phyloP scores from a whole-genome alignment of 1,140 invertebrate genomes.

The Lerema accius region DNA sequence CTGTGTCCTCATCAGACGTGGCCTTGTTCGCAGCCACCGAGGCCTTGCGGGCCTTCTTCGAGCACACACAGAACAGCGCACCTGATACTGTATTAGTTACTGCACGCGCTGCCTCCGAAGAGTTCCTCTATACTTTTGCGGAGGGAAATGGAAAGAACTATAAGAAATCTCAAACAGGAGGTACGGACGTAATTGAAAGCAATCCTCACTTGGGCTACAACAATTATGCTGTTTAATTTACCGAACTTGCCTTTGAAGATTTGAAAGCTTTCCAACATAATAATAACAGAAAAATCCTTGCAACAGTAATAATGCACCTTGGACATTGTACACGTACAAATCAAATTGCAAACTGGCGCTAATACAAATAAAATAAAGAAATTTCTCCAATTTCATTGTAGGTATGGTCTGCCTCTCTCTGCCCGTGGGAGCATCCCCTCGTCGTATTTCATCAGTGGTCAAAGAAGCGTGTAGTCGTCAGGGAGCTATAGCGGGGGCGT shows the following conservation, averaged over 20 bases:
- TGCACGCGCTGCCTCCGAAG: slow-evolving; percentile 77
- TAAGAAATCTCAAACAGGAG: slow-evolving; percentile 77
- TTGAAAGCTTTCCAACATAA: no score
- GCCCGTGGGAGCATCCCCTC: slow-evolving; percentile 80
- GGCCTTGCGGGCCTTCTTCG: slow-evolving; percentile 86
- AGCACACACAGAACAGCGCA: slow-evolving; percentile 76
- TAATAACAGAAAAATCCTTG: no score
- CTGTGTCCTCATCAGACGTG: slow-evolving; percentile 87
- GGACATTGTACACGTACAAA: no score
- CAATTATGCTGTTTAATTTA: no score
- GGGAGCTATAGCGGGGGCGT: slow-evolving; percentile 87
- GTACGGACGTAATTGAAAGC: no score
- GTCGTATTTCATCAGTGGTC: slow-evolving; percentile 84
- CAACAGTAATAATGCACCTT: not conserved
- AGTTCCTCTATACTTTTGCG: slow-evolving; percentile 77
- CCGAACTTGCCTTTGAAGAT: no score
- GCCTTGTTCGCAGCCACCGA: slow-evolving; percentile 85
- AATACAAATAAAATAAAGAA: no score
- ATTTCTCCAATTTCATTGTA: slow-evolving; percentile 47
- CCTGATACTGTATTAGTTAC: slow-evolving; percentile 84
- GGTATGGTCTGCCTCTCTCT: slow-evolving; percentile 84
- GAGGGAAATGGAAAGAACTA: slow-evolving; percentile 80
- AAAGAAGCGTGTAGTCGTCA: slow-evolving; percentile 85
- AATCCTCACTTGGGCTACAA: no score
- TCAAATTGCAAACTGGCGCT: no score